These are phyloP conservation scores for Apodemia hepburni DNA, from an alignment of 2,888 invertebrate genomes.

Conservation along the genomic window DNA sequence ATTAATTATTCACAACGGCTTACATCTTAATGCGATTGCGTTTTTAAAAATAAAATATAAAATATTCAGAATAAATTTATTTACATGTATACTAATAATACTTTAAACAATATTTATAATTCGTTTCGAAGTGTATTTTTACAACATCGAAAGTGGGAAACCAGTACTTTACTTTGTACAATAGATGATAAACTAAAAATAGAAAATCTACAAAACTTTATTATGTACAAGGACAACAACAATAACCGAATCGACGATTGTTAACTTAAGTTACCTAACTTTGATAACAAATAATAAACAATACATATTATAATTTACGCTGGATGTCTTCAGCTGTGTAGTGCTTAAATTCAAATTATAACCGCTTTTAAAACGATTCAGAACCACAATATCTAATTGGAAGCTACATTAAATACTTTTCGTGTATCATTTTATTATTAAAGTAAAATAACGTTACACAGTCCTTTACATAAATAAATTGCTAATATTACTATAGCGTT, in stretches of 20 bases:
- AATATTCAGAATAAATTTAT: conserved; percentile 66
- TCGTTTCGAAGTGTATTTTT: conserved; percentile 37
- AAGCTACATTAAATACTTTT: conserved; percentile 22
- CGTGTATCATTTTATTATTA: conserved; percentile 24
- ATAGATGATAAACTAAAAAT: conserved; percentile 66
- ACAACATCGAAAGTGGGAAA: conserved; percentile 54
- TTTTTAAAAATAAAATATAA: conserved; percentile 43
- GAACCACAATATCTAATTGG: conserved; percentile 21
- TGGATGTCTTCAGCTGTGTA: conserved; percentile 11
- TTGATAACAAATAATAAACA: conserved; percentile 25
- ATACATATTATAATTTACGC: conserved; percentile 12
- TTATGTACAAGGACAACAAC: conserved; percentile 74
- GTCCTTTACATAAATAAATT: conserved; percentile 53
- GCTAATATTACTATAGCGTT: conserved; percentile 49
- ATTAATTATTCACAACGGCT: conserved; percentile 21
- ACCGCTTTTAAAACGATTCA: conserved; percentile 26
- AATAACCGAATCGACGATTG: conserved; percentile 55
- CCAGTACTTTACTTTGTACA: conserved; percentile 74
- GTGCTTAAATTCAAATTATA: conserved; percentile 45
- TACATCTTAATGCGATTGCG: conserved; percentile 32
- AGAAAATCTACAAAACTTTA: conserved; percentile 75
- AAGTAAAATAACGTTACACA: conserved; percentile 41
- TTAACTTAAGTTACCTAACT: conserved; percentile 9
- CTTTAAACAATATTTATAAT: conserved; percentile 77
- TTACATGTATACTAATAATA: conserved; percentile 76